Conservation (phyloP, 2,888 invertebrate genomes). For the Eupithecia inturbata region DNA sequence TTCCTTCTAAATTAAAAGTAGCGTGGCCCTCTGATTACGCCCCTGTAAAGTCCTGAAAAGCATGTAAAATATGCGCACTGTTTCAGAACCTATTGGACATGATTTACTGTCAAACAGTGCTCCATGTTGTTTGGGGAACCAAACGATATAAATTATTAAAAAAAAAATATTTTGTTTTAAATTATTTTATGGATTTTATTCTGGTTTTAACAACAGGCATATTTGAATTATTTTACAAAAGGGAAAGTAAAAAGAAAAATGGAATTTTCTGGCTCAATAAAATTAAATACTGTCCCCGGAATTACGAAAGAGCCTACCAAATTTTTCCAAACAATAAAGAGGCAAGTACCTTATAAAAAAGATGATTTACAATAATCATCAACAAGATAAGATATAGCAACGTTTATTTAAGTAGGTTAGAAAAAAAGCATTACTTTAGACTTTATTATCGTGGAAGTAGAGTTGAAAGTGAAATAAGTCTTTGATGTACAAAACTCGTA, state of each 20-base stretch:
- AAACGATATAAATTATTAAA: conserved; percentile 17
- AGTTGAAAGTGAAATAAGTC: conserved; percentile 28
- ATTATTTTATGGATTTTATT: neutral
- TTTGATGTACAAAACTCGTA: conserved; percentile 28
- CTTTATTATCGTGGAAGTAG: conserved; percentile 16
- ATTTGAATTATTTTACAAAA: neutral
- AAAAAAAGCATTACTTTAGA: conserved; percentile 17
- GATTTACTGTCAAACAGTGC: conserved; percentile 22
- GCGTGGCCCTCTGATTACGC: neutral
- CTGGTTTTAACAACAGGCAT: neutral
- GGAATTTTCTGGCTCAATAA: neutral
- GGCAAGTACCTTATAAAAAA: conserved; percentile 20
- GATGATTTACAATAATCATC: conserved; percentile 39
- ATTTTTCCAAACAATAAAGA: conserved; percentile 11
- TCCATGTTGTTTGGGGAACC: conserved; percentile 13
- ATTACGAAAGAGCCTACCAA: neutral
- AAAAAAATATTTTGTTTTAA: neutral
- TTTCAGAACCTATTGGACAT: conserved; percentile 11
- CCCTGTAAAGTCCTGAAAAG: neutral
- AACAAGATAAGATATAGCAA: conserved; percentile 33
- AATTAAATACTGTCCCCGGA: neutral
- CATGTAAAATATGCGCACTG: conserved; percentile 21
- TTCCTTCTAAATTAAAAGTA: neutral
- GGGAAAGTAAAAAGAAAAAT: neutral
- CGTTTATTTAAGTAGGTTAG: conserved; percentile 26